phyloP scores from a whole-genome alignment of 2,113 vertebrate genomes.

The Numida meleagris region DNA sequence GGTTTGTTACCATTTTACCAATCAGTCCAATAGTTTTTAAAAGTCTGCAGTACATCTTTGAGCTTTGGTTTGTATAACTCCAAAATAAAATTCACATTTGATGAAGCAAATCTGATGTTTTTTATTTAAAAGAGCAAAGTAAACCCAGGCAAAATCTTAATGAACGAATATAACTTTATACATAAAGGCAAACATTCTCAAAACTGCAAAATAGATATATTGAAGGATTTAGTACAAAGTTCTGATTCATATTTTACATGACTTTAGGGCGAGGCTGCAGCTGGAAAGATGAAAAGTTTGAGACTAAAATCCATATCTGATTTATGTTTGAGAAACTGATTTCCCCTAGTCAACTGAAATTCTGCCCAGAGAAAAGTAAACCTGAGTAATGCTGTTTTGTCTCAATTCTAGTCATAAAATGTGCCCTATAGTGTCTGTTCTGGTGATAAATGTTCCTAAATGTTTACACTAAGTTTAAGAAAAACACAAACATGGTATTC shows the following conservation, averaged over 20 bases:
- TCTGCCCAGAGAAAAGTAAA: neutral
- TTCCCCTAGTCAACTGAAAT: neutral
- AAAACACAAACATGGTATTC: neutral
- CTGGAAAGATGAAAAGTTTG: neutral
- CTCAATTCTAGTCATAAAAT: neutral
- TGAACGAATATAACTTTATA: neutral
- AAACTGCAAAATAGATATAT: neutral
- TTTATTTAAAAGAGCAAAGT: neutral
- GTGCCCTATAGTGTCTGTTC: neutral
- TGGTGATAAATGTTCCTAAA: neutral
- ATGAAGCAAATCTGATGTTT: neutral
- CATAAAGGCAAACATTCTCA: neutral
- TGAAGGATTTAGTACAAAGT: neutral
- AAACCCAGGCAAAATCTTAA: neutral
- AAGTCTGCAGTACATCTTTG: neutral
- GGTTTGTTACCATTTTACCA: neutral
- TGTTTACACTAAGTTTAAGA: neutral
- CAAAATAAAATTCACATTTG: neutral
- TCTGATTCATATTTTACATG: neutral
- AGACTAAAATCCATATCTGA: neutral
- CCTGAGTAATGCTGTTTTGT: neutral
- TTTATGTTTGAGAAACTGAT: neutral
- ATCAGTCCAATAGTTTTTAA: neutral
- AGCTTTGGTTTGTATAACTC: neutral
- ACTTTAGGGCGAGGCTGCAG: neutral